Conservation (phyloP, 2,888 invertebrate species). For the Syritta pipiens region DNA sequence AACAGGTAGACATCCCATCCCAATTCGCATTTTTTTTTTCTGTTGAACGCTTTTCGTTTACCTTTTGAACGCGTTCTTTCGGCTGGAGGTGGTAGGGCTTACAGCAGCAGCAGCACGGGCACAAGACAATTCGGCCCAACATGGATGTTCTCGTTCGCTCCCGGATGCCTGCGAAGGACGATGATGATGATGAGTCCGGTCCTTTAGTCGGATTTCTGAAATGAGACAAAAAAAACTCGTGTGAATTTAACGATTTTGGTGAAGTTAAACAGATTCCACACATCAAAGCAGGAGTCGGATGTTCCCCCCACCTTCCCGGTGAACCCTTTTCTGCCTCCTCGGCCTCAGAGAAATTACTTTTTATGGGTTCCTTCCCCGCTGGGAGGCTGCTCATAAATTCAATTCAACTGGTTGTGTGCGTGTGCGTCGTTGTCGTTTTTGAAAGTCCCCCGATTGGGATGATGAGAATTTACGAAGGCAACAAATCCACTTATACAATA, state of each 20-base stretch:
- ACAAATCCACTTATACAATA: conserved; percentile 10
- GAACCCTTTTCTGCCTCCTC: background rate
- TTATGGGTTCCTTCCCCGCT: conserved; percentile 5
- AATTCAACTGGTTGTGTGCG: conserved; percentile 13
- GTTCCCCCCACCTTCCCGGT: background rate
- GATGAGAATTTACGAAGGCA: background rate
- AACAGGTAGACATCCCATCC: no score
- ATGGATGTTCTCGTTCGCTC: conserved; percentile 45
- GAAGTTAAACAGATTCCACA: background rate
- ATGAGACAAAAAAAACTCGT: conserved; percentile 7
- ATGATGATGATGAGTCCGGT: conserved; percentile 26
- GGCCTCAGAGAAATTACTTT: conserved; percentile 14
- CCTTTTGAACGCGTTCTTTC: conserved; percentile 65
- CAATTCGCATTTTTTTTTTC: background rate
- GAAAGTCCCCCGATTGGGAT: background rate
- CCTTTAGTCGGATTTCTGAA: conserved; percentile 27
- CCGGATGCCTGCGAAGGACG: no score
- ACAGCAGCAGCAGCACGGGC: conserved; percentile 59
- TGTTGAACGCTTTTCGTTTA: conserved; percentile 50
- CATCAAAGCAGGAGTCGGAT: conserved; percentile 11
- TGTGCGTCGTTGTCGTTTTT: background rate
- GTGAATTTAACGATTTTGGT: background rate
- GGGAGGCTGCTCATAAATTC: conserved; percentile 27
- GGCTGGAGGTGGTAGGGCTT: conserved; percentile 50
- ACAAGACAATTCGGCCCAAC: conserved; percentile 51